phyloP scores from a whole-genome alignment of 2,888 invertebrate species.

The Euspilapteryx auroguttella region DNA sequence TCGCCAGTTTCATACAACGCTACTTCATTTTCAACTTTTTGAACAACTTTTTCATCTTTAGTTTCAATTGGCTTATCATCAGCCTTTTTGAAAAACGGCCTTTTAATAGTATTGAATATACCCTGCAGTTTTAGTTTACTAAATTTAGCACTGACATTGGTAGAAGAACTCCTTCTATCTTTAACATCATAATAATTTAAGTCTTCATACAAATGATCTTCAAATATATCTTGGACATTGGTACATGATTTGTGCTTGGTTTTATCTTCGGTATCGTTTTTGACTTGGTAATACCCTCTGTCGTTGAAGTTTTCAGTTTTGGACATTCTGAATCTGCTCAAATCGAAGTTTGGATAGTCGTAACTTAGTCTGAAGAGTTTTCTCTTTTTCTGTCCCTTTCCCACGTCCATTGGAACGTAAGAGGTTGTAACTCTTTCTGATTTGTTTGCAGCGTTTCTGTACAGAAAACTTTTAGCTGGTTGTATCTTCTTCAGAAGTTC shows the following conservation, averaged over 20 bases:
- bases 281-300: slow-evolving; percentile 42
- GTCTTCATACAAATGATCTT: slow-evolving; percentile 51
- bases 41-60: slow-evolving; percentile 10
- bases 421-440: slow-evolving; percentile 24
- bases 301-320: slow-evolving; percentile 29
- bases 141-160: slow-evolving; percentile 17
- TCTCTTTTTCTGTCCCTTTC: slow-evolving; percentile 24
- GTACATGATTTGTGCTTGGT: slow-evolving; percentile 34
- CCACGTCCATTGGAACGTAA: slow-evolving; percentile 44
- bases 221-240: slow-evolving; percentile 24
- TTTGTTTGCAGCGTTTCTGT: slow-evolving; percentile 30
- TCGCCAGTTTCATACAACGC: slow-evolving; percentile 36
- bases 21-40: slow-evolving; percentile 8
- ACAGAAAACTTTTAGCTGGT: slow-evolving; percentile 47
- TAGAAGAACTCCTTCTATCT: slow-evolving; percentile 6
- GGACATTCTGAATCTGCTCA: slow-evolving; percentile 22
- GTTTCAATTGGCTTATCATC: slow-evolving; percentile 12
- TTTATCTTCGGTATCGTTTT: slow-evolving; percentile 26
- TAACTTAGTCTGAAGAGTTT: slow-evolving; percentile 39
- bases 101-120: slow-evolving; percentile 34
- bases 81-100: slow-evolving; percentile 34
- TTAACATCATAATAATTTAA: slow-evolving; percentile 34
- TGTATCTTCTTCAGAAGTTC: slow-evolving; percentile 37
- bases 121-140: slow-evolving; percentile 41
- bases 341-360: slow-evolving; percentile 39